phyloP scores from a whole-genome alignment of 2,888 invertebrate species.

The Dastarcus helophoroides region DNA sequence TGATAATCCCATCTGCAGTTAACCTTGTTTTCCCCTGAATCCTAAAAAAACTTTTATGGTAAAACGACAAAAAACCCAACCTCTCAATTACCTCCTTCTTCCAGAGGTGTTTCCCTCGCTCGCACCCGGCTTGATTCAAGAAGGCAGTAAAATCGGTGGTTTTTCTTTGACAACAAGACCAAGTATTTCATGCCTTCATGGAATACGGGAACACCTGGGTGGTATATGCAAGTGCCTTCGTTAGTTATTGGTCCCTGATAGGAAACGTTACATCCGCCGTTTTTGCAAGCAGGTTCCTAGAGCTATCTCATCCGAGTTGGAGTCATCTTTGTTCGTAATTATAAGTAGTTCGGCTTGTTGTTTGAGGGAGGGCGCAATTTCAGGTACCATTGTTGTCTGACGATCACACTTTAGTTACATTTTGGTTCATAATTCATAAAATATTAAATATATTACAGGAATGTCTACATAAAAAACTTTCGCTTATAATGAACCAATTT shows the following conservation, averaged over 20 bases:
- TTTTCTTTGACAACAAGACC: constrained; percentile 90
- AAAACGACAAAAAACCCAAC: constrained; percentile 1
- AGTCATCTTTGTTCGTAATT: no score
- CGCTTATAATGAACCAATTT: no score
- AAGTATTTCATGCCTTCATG: constrained; percentile 95
- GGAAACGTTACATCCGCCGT: constrained; percentile 63
- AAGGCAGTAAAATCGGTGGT: constrained; percentile 92
- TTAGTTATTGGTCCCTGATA: constrained; percentile 58
- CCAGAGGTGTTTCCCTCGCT: constrained; percentile 79
- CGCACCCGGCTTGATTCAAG: constrained; percentile 84
- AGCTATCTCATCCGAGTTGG: constrained; percentile 36
- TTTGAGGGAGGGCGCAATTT: constrained; percentile 55
- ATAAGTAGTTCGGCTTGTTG: constrained; percentile 48
- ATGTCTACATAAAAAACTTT: no score
- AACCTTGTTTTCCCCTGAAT: constrained; percentile 35
- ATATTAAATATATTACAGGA: no score
- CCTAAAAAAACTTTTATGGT: constrained; percentile 33
- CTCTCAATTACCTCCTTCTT: constrained; percentile 49
- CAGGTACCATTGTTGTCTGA: constrained; percentile 42
- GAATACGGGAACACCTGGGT: constrained; percentile 85
- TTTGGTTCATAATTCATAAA: no score
- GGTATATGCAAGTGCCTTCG: constrained; percentile 57
- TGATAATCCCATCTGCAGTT: constrained; percentile 91
- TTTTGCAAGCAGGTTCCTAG: constrained; percentile 78
- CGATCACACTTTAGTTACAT: no score